Base-by-base conservation (phyloP, 2,888 invertebrate genomes). In the Phania funesta region DNA sequence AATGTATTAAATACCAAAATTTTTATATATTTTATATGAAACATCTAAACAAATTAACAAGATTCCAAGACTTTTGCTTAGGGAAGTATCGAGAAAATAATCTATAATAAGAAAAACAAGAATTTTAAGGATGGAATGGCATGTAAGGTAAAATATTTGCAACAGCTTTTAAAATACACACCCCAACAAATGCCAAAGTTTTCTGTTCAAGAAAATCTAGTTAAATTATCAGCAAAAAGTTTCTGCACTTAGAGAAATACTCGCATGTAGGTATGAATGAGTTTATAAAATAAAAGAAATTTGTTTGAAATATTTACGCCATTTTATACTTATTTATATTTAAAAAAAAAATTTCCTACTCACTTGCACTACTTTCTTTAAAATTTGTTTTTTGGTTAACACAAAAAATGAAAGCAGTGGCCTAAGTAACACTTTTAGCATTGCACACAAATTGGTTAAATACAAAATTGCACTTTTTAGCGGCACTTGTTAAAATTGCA, bases 401-500 rank as follows among this genome's bases (percentile, higher is more conserved):
- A 67, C 67, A 70, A 76, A 56, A 73, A 80, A 64, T 58, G 83
- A 85, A 83, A 83, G 83, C 81, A 75, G 82, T 79, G 70, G 65
- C 58, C 48, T 46, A 79, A 81, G 80, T 79, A 65, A 48, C 60
- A 38, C 67, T 52, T 20, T 62, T 64, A 32, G 22, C 1, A 26
- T 11, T 32, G n/a, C 13, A n/a, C 5, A 7, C 16, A 52, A 6
- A 41, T 41, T 35, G 20, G 38, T 65, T 52, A 29, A 67, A 29
- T 22, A 65, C 70, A 85, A 86, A 85, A 88, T 89, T 87, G 88
- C 87, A 89, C 88, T 87, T 88, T 89, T 89, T 88, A 89, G 87
- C 88, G 64, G 87, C 89, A 89, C 89, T 88, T 87, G 89, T 89
- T 89, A 89, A 89, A 88, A 89, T 87, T 88, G 89, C 89, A 89